A percentile compares a stretch with the other conserved stretches of the same genome.
These are phyloP conservation scores for Falco punctatus DNA, from an alignment of 2,113 vertebrate species.

Conservation along the genomic window DNA sequence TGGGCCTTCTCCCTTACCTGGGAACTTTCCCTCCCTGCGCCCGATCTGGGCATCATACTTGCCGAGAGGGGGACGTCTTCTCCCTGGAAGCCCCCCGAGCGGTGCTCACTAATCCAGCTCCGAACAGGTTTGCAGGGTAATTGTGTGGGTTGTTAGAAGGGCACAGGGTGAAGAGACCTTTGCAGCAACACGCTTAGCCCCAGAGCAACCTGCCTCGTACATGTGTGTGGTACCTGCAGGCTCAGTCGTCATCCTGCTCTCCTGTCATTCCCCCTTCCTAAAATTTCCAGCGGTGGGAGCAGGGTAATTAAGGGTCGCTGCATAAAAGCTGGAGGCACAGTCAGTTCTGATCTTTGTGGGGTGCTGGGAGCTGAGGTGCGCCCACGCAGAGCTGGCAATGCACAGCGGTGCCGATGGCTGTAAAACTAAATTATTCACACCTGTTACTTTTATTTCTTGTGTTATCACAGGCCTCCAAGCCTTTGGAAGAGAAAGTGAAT, in stretches of 20 bases:
- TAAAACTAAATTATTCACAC: not conserved
- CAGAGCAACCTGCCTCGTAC: rapidly evolving
- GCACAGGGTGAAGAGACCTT: not conserved
- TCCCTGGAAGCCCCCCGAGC: rapidly evolving
- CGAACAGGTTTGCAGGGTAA: not conserved
- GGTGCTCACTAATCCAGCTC: not conserved
- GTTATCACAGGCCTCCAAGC: not conserved
- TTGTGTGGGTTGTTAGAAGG: not conserved
- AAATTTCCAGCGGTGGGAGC: not conserved
- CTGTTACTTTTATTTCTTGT: not conserved
- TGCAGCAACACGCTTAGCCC: no score
- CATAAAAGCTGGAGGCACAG: rapidly evolving
- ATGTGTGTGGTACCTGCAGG: rapidly evolving
- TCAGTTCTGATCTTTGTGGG: rapidly evolving
- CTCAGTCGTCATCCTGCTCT: not conserved
- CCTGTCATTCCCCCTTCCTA: not conserved
- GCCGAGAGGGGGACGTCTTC: not conserved
- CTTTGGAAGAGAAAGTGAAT: not conserved
- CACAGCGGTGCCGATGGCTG: not conserved
- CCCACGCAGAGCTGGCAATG: not conserved
- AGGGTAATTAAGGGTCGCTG: not conserved
- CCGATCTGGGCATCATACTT: not conserved
- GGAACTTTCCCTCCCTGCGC: not conserved
- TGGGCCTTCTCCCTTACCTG: not conserved
- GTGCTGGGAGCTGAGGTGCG: not conserved